Percentiles rank a stretch among this genome's conserved stretches.
These are phyloP conservation scores for Rhineura floridana DNA, from an alignment of 2,113 vertebrate species.

Conservation along the genomic window DNA sequence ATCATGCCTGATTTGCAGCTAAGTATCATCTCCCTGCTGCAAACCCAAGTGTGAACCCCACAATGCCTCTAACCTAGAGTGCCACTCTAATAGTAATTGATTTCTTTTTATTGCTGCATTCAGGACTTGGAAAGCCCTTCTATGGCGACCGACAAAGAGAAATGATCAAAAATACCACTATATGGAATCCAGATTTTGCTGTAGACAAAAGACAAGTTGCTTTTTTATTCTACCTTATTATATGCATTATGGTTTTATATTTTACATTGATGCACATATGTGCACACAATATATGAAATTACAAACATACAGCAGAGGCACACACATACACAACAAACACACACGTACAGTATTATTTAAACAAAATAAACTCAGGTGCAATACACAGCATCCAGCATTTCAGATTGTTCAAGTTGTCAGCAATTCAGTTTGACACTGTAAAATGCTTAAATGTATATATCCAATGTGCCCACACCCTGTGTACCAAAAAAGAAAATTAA, in stretches of 20 bases:
- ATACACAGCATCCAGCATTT: background rate
- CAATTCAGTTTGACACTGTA: constrained; percentile 13
- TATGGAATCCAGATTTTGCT: background rate
- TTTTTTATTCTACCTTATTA: constrained; percentile 11
- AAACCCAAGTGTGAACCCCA: constrained; percentile 70
- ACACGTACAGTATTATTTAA: background rate
- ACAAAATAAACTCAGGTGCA: background rate
- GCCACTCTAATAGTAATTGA: constrained; percentile 76
- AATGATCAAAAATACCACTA: constrained; percentile 12
- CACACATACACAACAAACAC: background rate
- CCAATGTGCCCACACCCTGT: constrained; percentile 21
- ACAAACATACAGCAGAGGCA: background rate
- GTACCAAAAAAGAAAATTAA: constrained; percentile 57
- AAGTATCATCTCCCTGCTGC: constrained; percentile 67
- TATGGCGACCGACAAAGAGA: constrained; percentile 33
- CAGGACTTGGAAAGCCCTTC: constrained; percentile 39
- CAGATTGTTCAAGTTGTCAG: background rate
- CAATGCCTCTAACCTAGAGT: constrained; percentile 72
- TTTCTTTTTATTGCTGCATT: constrained; percentile 70
- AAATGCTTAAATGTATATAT: constrained; percentile 53
- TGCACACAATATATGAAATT: background rate
- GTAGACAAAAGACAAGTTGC: background rate
- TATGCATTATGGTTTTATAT: constrained; percentile 12
- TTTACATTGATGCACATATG: constrained; percentile 16
- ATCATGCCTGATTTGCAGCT: constrained; percentile 71